These are phyloP conservation scores for Megaceryle alcyon DNA, from an alignment of 2,797 vertebrate genomes.

Conservation along the genomic window DNA sequence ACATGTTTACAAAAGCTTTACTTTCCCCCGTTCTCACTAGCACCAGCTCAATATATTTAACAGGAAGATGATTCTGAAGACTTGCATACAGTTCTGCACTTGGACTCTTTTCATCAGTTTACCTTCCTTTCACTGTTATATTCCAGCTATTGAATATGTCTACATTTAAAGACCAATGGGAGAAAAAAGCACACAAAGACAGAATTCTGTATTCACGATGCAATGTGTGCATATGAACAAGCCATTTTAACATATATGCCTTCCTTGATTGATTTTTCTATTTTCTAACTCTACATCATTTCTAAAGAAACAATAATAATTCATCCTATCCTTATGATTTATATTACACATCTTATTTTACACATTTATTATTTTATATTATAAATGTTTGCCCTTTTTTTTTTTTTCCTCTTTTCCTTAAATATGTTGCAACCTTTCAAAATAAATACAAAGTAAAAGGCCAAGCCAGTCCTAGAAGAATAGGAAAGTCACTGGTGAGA, in stretches of 20 bases:
- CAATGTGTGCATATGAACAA: not conserved
- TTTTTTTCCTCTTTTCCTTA: not conserved
- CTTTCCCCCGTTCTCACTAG: not conserved
- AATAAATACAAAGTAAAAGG: not conserved
- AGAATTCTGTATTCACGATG: not conserved
- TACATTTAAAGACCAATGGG: not conserved
- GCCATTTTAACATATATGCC: not conserved
- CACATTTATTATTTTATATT: not conserved
- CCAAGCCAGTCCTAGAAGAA: not conserved
- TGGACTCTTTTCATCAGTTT: not conserved
- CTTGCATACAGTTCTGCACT: not conserved
- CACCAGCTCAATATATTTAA: not conserved
- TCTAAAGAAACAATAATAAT: not conserved
- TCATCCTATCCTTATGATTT: not conserved
- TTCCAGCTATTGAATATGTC: not conserved
- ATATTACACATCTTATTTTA: not conserved
- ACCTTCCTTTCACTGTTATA: not conserved
- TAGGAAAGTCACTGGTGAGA: not conserved
- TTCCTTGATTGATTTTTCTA: not conserved
- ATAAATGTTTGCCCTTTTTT: not conserved
- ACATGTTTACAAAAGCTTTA: not conserved
- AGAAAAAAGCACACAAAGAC: not conserved
- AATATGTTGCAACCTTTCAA: not conserved
- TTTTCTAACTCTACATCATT: not conserved
- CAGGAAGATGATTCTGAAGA: not conserved